Conservation (phyloP, 2,113 vertebrate genomes). For the Lepus timidus region DNA sequence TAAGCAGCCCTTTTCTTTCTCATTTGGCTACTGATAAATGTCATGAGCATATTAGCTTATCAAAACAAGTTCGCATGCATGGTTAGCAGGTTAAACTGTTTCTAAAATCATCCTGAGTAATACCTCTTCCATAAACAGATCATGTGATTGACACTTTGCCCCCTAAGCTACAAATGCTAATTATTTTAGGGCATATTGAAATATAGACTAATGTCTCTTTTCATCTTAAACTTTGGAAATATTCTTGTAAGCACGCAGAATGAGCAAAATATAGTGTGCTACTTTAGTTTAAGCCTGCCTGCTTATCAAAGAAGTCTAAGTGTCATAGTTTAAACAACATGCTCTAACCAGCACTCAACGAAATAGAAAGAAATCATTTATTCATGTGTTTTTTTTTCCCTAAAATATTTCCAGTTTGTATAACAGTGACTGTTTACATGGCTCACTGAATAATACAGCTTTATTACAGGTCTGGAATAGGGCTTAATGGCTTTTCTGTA, state of each 20-base stretch:
- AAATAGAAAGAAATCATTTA: conserved; percentile 70
- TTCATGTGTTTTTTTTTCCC: conserved; percentile 24
- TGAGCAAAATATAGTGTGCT: conserved; percentile 64
- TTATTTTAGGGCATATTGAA: conserved; percentile 85
- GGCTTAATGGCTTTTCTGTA: background rate
- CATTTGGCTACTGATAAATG: conserved; percentile 75
- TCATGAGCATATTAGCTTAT: conserved; percentile 65
- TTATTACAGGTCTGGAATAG: conserved; percentile 40
- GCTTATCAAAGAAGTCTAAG: conserved; percentile 36
- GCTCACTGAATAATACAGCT: conserved; percentile 57
- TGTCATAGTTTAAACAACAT: conserved; percentile 45
- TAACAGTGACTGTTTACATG: conserved; percentile 58
- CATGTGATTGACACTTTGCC: conserved; percentile 86
- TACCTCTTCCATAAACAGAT: conserved; percentile 85
- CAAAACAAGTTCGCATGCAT: conserved; percentile 76
- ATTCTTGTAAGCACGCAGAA: conserved; percentile 81
- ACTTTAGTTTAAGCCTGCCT: conserved; percentile 63
- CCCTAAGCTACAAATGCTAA: conserved; percentile 77
- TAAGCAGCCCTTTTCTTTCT: conserved; percentile 47
- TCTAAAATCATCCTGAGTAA: conserved; percentile 79
- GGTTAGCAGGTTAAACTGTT: conserved; percentile 81
- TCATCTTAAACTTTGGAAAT: conserved; percentile 85
- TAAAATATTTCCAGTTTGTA: conserved; percentile 24
- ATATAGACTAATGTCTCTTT: conserved; percentile 87
- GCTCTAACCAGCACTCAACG: conserved; percentile 75